Percentiles rank a stretch among this genome's conserved stretches.
phyloP scores from a whole-genome alignment of 2,113 vertebrate genomes.

The Dromas ardeola region DNA sequence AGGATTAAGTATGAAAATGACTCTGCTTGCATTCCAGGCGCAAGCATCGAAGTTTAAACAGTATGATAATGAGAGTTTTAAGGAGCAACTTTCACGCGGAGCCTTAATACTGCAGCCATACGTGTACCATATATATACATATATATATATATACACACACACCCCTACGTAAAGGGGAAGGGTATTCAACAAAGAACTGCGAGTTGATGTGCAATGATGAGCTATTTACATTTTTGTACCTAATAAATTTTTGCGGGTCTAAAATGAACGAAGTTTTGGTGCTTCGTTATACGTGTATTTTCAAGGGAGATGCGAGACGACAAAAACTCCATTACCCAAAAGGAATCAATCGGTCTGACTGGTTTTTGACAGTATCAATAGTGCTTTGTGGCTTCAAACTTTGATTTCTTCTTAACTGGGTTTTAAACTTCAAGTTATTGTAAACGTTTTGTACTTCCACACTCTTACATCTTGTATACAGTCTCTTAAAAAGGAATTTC shows the following conservation, averaged over 20 bases:
- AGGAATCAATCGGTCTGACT: not conserved
- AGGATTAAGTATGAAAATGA: not conserved
- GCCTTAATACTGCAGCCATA: not conserved
- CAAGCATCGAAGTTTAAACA: not conserved
- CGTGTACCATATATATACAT: rapidly evolving
- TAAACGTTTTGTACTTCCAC: not conserved
- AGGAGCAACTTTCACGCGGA: not conserved
- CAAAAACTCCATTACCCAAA: not conserved
- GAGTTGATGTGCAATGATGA: not conserved
- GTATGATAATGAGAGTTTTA: not conserved
- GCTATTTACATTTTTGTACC: not conserved
- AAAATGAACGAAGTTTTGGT: not conserved
- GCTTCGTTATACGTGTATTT: not conserved
- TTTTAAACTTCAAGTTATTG: not conserved
- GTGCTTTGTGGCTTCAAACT: not conserved
- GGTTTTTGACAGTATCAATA: not conserved
- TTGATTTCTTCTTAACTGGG: not conserved
- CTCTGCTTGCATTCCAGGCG: not conserved
- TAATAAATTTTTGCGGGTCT: not conserved
- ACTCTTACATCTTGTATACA: not conserved
- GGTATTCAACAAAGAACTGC: not conserved
- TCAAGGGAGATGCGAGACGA: not conserved
- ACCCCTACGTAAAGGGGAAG: not conserved
- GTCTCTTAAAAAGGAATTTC: not conserved
- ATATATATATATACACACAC: no score